Percentiles rank a stretch among this genome's conserved stretches.
These are phyloP conservation scores for Scatophagus argus DNA, from an alignment of 2,113 vertebrate genomes.

Conservation along the genomic window DNA sequence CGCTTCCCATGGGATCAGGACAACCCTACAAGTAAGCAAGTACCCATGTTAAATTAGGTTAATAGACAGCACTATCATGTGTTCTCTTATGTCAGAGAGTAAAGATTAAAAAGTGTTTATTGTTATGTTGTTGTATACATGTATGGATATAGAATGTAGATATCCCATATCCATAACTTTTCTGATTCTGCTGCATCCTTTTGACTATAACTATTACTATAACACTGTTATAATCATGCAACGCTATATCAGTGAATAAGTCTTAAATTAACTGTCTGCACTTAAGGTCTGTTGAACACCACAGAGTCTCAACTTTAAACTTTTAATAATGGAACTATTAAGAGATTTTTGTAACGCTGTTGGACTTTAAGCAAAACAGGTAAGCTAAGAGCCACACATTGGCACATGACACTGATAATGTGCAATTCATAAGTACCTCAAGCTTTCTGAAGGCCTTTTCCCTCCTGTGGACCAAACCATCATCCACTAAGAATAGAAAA, in stretches of 20 bases:
- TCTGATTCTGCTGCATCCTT: too few species aligned
- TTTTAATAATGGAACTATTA: not conserved
- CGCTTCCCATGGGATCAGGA: not conserved
- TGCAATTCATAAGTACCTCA: not conserved
- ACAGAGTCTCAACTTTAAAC: too few species aligned
- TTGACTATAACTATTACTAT: too few species aligned
- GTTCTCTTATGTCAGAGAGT: too few species aligned
- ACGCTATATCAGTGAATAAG: too few species aligned
- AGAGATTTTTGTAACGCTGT: not conserved
- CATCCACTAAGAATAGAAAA: not conserved
- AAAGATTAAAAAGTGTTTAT: not conserved
- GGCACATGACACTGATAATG: not conserved
- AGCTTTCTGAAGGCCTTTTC: not conserved
- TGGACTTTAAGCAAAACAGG: too few species aligned
- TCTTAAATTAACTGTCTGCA: too few species aligned
- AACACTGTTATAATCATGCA: too few species aligned
- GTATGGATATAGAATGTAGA: too few species aligned
- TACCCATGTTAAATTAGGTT: not conserved
- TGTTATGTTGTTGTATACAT: not conserved
- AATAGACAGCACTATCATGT: too few species aligned
- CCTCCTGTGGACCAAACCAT: not conserved
- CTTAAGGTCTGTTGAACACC: too few species aligned
- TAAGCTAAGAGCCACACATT: not conserved
- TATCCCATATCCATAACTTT: too few species aligned
- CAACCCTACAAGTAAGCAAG: not conserved